These are phyloP conservation scores for Prenolepis imparis DNA, from an alignment of 2,888 invertebrate species.

Conservation along the genomic window DNA sequence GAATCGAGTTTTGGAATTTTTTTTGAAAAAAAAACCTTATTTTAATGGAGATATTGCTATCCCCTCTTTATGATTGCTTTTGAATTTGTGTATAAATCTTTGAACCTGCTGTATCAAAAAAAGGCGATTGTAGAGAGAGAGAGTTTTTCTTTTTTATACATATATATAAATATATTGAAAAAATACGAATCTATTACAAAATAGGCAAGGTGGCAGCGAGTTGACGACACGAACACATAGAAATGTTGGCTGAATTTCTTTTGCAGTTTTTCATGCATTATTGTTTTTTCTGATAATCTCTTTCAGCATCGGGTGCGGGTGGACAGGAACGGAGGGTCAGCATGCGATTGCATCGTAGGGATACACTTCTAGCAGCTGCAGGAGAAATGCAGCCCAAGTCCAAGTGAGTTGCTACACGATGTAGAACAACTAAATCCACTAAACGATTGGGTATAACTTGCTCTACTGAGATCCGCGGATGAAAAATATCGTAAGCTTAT, in stretches of 20 bases:
- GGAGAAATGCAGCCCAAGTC: slow-evolving; percentile 83
- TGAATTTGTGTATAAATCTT: slow-evolving; percentile 46
- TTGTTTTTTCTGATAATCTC: slow-evolving; percentile 74
- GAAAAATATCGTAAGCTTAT: slow-evolving; percentile 19
- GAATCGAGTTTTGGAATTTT: slow-evolving; percentile 31
- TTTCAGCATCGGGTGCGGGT: slow-evolving; percentile 83
- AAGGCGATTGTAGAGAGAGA: slow-evolving; percentile 13
- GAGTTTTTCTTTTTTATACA: background rate
- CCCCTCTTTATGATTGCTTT: slow-evolving; percentile 20
- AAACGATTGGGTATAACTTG: slow-evolving; percentile 69
- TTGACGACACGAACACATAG: slow-evolving; percentile 41
- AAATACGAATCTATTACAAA: slow-evolving; percentile 4
- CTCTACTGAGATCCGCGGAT: slow-evolving; percentile 53
- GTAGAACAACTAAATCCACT: slow-evolving; percentile 42
- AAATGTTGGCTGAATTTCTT: slow-evolving; percentile 33
- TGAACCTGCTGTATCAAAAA: slow-evolving; percentile 24
- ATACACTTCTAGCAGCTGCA: slow-evolving; percentile 76
- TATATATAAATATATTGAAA: background rate
- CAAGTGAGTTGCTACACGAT: slow-evolving; percentile 83
- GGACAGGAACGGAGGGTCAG: slow-evolving; percentile 85
- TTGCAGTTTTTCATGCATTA: slow-evolving; percentile 65
- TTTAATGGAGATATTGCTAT: slow-evolving; percentile 26
- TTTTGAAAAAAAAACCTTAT: background rate
- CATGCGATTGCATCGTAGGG: slow-evolving; percentile 84
- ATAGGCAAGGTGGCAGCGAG: slow-evolving; percentile 34